phyloP scores from a whole-genome alignment of 1,140 invertebrate species.

The Tetramorium alpestre region DNA sequence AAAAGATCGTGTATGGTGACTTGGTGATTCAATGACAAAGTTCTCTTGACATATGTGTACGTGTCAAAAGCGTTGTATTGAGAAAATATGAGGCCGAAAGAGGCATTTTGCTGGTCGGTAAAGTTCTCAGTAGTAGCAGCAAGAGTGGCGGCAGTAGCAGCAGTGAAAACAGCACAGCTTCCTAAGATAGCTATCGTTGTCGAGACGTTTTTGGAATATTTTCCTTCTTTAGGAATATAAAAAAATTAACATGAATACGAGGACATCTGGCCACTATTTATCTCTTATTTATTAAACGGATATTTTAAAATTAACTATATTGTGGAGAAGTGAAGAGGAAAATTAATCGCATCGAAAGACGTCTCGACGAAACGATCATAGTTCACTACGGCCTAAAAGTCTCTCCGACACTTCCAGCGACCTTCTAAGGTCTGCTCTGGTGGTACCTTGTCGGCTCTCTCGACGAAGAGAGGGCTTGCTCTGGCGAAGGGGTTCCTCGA shows the following conservation, averaged over 20 bases:
- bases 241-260: neutral
- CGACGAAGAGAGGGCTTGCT: slow-evolving; percentile 87
- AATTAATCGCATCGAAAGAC: slow-evolving; percentile 44
- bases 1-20: slow-evolving; percentile 30
- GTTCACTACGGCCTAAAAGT: slow-evolving; percentile 73
- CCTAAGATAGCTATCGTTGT: slow-evolving; percentile 72
- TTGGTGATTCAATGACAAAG: slow-evolving; percentile 21
- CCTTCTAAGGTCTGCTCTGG: slow-evolving; percentile 68
- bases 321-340: neutral
- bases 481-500: slow-evolving; percentile 89
- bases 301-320: neutral
- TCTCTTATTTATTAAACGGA: neutral
- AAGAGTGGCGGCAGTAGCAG: slow-evolving; percentile 74
- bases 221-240: neutral
- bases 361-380: slow-evolving; percentile 70
- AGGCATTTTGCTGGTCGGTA: slow-evolving; percentile 59
- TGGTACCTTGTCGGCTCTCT: slow-evolving; percentile 88
- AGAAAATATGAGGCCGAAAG: slow-evolving; percentile 50
- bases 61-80: slow-evolving; percentile 60
- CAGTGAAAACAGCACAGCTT: slow-evolving; percentile 75
- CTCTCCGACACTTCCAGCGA: slow-evolving; percentile 65
- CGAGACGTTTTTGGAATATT: slow-evolving; percentile 64
- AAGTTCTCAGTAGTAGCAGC: slow-evolving; percentile 70
- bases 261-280: neutral
- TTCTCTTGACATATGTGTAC: slow-evolving; percentile 36